phyloP scores from a whole-genome alignment of 2,888 invertebrate genomes.

The Trimorus sp. region DNA sequence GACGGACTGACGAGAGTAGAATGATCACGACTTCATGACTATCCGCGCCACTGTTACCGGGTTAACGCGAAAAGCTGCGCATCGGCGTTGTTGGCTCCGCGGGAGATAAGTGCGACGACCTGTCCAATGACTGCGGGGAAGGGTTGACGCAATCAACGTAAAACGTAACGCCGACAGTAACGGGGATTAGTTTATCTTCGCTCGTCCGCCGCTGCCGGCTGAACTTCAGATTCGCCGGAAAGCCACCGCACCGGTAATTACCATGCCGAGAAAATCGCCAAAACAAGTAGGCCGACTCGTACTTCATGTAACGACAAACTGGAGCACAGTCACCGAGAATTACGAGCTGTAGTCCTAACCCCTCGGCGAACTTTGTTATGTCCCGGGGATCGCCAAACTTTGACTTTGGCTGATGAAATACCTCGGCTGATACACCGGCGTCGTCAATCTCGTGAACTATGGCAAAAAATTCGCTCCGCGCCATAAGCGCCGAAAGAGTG shows the following conservation, averaged over 20 bases:
- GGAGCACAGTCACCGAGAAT: slow-evolving; percentile 31
- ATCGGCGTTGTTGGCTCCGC: slow-evolving; percentile 49
- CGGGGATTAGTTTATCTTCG: slow-evolving; percentile 81
- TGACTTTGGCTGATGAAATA: slow-evolving; percentile 23
- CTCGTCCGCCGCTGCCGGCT: slow-evolving; percentile 60
- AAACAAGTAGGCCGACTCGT: slow-evolving; percentile 46
- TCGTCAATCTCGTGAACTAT: slow-evolving; percentile 6
- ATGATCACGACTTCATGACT: slow-evolving; percentile 64
- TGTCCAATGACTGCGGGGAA: slow-evolving; percentile 79
- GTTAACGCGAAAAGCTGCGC: slow-evolving; percentile 57
- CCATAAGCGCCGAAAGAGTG: not conserved
- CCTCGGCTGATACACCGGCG: slow-evolving; percentile 1
- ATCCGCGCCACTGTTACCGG: slow-evolving; percentile 57
- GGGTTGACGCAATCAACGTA: slow-evolving; percentile 81
- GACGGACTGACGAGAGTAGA: slow-evolving; percentile 61
- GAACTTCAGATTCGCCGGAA: slow-evolving; percentile 63
- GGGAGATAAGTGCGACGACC: slow-evolving; percentile 81
- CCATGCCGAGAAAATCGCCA: slow-evolving; percentile 53
- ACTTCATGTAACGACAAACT: slow-evolving; percentile 48
- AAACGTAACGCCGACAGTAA: slow-evolving; percentile 81
- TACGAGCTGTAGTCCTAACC: slow-evolving; percentile 45
- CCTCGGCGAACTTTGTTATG: slow-evolving; percentile 45
- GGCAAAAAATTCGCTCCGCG: not conserved
- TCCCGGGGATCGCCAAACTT: slow-evolving; percentile 39
- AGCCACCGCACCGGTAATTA: slow-evolving; percentile 56